Base-by-base conservation (phyloP, 2,113 vertebrate genomes). In the Lepus timidus region DNA sequence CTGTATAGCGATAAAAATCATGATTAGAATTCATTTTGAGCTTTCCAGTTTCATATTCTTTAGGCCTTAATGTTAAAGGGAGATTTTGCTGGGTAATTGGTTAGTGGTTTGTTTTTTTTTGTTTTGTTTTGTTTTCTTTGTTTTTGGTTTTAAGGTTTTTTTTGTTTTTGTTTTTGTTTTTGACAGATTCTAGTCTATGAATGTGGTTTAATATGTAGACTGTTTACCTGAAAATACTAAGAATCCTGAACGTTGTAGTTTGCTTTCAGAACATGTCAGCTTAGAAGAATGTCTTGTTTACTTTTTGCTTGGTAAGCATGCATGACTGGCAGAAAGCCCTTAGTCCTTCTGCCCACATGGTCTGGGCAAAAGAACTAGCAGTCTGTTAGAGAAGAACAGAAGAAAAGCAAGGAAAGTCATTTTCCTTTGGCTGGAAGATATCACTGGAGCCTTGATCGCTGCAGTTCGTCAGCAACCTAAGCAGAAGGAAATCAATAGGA, bases 311-410 rank as follows among this genome's bases (percentile, higher is more conserved):
- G 90, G 84, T 64, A 58, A 95, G 79, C 68, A 17, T 22, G 31
- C 82, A 22, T 94, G 89, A 82, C 88, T 95, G 78, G 13, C 14
- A 70, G n/a, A 67, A 52, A 44, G 52, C 5, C 0, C 92, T 90
- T 83, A 78, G 31, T 27, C 79, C 39, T 74, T 19, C 82, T 93
- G 92, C 88, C 79, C 58, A 2, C 93, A 12, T 58, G 51, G 22
- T 78, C 4, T 0, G 2, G 44, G 61, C 52, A 93, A 85, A 95
- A 93, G 71, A 80, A 85, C 70, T 55, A 44, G 82, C 44, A 62
- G 49, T 93, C 74, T 97, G 33, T 79, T 96, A 80, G 80, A 95
- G 78, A 52, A 39, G 91, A 96, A 87, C 92, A 97, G 93, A 97
- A 93, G 61, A 81, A 79, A 92, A 80, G 31, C 1, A 55, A 61